These are phyloP conservation scores for Zoanthus sociatus DNA, from an alignment of 92 coral and sea anemone genomes.

Conservation along the genomic window DNA sequence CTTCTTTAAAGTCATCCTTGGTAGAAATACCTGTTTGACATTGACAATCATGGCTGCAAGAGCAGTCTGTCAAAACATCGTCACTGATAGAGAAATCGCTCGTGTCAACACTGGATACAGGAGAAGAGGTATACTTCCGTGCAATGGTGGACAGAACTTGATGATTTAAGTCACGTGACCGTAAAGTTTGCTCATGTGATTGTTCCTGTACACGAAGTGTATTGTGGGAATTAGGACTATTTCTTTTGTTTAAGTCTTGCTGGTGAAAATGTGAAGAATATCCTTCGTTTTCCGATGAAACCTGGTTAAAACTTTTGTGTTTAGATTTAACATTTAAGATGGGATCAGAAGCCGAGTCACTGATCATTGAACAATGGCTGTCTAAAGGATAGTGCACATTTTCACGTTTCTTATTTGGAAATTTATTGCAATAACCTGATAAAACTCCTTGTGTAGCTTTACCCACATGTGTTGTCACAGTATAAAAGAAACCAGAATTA, in stretches of 20 bases:
- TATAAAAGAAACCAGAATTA: neutral
- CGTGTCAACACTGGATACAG: slow-evolving; percentile 78
- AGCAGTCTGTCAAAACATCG: slow-evolving; percentile 60
- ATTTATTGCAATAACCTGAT: neutral
- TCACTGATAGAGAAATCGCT: slow-evolving; percentile 77
- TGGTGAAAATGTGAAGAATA: neutral
- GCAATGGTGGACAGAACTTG: neutral
- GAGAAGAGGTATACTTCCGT: slow-evolving; percentile 67
- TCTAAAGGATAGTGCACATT: slow-evolving; percentile 23
- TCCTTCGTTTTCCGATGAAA: neutral
- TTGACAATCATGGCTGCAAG: slow-evolving; percentile 72
- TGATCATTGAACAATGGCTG: slow-evolving; percentile 68
- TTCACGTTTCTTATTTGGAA: neutral
- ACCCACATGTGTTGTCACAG: neutral
- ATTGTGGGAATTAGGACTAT: neutral
- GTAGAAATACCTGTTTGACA: slow-evolving; percentile 88
- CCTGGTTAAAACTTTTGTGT: neutral
- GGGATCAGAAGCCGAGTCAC: slow-evolving; percentile 47
- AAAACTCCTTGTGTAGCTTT: neutral
- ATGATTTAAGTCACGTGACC: neutral
- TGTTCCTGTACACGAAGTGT: neutral
- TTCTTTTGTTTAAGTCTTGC: neutral
- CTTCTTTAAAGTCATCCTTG: slow-evolving; percentile 78
- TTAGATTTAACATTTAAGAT: neutral
- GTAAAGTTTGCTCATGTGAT: neutral